These are phyloP conservation scores for Stenopsyche tienmushanensis DNA, from an alignment of 1,140 invertebrate species.

Conservation along the genomic window DNA sequence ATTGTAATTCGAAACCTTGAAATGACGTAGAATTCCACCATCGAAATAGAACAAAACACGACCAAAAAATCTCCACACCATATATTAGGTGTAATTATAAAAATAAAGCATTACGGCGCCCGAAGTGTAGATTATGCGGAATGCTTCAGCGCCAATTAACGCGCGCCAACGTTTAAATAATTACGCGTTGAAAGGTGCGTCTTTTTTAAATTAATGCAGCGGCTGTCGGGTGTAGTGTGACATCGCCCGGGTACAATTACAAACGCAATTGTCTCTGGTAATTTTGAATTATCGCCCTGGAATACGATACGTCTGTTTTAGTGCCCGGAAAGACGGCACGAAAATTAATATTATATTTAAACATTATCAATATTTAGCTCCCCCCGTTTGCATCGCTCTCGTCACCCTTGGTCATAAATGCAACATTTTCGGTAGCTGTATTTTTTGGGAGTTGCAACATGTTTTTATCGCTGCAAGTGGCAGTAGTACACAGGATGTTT, in stretches of 20 bases:
- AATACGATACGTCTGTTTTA: conserved; percentile 5
- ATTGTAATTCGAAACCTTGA: neutral
- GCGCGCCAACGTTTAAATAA: conserved; percentile 6
- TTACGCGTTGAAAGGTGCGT: neutral
- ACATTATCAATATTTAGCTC: too few species aligned
- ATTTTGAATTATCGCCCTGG: conserved; percentile 14
- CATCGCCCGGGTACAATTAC: neutral
- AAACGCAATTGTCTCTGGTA: neutral
- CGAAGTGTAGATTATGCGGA: neutral
- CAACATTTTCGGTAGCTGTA: too few species aligned
- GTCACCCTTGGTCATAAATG: too few species aligned
- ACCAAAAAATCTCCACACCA: too few species aligned
- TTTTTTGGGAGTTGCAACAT: neutral
- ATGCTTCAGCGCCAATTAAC: conserved; percentile 20
- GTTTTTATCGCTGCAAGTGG: neutral
- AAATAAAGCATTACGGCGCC: too few species aligned
- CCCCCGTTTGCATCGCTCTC: too few species aligned
- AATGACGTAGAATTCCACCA: neutral
- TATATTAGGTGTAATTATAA: too few species aligned
- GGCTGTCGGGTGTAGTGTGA: neutral
- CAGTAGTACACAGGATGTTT: conserved; percentile 14
- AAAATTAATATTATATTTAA: too few species aligned
- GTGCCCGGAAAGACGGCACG: too few species aligned
- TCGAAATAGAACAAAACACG: too few species aligned
- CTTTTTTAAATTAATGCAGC: neutral